Percentiles rank a stretch among this genome's conserved stretches.
These are phyloP conservation scores for Drosophila yooni DNA, from an alignment of 2,888 invertebrate genomes.

Conservation along the genomic window DNA sequence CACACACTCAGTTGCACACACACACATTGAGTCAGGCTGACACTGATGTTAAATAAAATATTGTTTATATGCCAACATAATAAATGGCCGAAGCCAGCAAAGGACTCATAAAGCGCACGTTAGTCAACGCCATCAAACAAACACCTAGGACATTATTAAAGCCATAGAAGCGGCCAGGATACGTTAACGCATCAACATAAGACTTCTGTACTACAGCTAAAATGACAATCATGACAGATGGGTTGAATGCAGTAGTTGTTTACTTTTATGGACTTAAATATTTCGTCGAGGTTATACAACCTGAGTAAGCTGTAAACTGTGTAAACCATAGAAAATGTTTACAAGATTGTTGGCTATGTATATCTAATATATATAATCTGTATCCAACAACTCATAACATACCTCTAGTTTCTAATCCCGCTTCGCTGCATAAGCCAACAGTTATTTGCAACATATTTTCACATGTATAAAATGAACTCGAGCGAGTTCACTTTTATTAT, in stretches of 20 bases:
- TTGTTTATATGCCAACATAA: conserved; percentile 78
- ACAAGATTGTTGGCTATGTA: background rate
- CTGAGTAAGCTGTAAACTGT: background rate
- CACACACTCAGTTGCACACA: background rate
- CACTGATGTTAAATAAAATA: conserved; percentile 81
- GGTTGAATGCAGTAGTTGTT: conserved; percentile 11
- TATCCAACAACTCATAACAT: background rate
- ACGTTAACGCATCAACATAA: conserved; percentile 7
- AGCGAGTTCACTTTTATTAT: conserved; percentile 30
- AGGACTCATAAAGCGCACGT: conserved; percentile 68
- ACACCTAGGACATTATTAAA: conserved; percentile 64
- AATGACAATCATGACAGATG: conserved; percentile 78
- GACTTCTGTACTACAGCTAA: conserved; percentile 36
- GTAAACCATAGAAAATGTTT: background rate
- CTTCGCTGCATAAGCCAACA: background rate
- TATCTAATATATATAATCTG: background rate
- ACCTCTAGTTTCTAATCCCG: background rate
- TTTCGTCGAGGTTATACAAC: background rate
- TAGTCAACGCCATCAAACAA: conserved; percentile 63
- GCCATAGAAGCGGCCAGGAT: conserved; percentile 16
- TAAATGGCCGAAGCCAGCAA: conserved; percentile 68
- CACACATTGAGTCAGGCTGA: conserved; percentile 35
- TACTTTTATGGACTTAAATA: conserved; percentile 12
- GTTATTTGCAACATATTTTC: background rate
- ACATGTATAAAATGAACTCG: conserved; percentile 3